A percentile compares a stretch with the other conserved stretches of the same genome.
Conservation (phyloP, 2,888 invertebrate species). For the Melanchra persicariae region DNA sequence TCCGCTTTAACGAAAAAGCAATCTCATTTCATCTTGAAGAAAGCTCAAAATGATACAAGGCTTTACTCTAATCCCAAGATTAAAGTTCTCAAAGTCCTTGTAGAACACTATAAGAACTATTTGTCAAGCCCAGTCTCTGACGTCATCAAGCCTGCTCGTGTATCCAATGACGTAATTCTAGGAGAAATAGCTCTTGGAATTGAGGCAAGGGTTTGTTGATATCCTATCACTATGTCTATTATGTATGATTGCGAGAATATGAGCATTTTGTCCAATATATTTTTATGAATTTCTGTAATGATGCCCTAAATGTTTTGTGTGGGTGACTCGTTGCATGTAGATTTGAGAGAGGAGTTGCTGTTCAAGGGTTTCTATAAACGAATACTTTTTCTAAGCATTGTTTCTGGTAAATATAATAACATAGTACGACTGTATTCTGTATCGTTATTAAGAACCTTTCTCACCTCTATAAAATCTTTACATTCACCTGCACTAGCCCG, state of each 20-base stretch:
- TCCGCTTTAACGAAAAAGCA: slow-evolving; percentile 1
- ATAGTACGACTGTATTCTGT: not conserved
- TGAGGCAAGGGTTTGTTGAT: slow-evolving; percentile 56
- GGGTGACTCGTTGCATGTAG: not conserved
- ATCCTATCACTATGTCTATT: slow-evolving; percentile 47
- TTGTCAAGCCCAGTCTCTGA: slow-evolving; percentile 56
- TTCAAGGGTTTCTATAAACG: not conserved
- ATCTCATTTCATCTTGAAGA: slow-evolving; percentile 13
- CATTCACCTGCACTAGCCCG: too few relatives aligned
- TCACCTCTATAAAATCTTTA: too few relatives aligned
- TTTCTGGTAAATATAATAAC: not conserved
- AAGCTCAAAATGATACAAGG: slow-evolving; percentile 11
- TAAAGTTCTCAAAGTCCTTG: slow-evolving; percentile 34
- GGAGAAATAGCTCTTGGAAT: slow-evolving; percentile 53
- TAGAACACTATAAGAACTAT: slow-evolving; percentile 27
- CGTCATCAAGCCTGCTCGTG: slow-evolving; percentile 52
- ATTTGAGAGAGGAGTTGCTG: not conserved
- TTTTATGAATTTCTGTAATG: slow-evolving; percentile 5
- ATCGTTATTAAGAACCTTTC: too few relatives aligned
- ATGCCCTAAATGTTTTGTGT: slow-evolving; percentile 7
- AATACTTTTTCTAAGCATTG: not conserved
- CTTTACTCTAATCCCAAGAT: slow-evolving; percentile 26
- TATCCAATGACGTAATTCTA: slow-evolving; percentile 55
- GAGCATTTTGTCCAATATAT: slow-evolving; percentile 4
- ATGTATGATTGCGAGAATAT: slow-evolving; percentile 39